A percentile compares a stretch with the other conserved stretches of the same genome.
Evolutionary conservation across 1,140 invertebrate genomes (phyloP).

Genomic region (Cotesia glomerata): DNA sequence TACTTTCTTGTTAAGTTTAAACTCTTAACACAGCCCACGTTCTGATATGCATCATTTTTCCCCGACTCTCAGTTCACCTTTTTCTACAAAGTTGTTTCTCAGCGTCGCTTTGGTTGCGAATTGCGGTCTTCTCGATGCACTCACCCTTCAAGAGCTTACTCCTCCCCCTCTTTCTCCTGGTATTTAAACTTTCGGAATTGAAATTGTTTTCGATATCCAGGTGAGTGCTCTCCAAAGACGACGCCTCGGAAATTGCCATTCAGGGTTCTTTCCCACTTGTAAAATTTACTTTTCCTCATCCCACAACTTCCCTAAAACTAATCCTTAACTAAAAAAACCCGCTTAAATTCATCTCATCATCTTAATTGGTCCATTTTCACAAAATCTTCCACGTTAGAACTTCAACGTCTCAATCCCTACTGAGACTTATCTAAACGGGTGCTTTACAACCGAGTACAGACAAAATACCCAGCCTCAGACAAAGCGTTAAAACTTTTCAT

Average conservation of each 20-base stretch:
- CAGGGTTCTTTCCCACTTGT: not conserved
- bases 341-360: not conserved
- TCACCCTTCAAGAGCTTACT: slow-evolving; percentile 25
- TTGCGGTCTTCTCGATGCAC: slow-evolving; percentile 18
- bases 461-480: too few species aligned
- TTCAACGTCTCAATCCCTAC: not conserved
- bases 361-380: not conserved
- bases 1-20: slow-evolving; percentile 46
- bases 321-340: not conserved
- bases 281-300: not conserved
- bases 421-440: not conserved
- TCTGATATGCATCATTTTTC: slow-evolving; percentile 15
- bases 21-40: slow-evolving; percentile 29
- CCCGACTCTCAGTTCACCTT: slow-evolving; percentile 21
- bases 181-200: slow-evolving; percentile 58
- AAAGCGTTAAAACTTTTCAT: too few species aligned
- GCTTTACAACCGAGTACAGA: too few species aligned
- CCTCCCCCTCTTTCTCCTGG: slow-evolving; percentile 6
- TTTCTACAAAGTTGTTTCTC: slow-evolving; percentile 24
- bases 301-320: not conserved
- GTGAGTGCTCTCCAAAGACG: slow-evolving; percentile 44
- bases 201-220: slow-evolving; percentile 56
- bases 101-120: slow-evolving; percentile 21
- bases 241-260: slow-evolving; percentile 8
- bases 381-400: not conserved